Conservation (phyloP, 2,888 invertebrate species). For the Neoscelio sp. region DNA sequence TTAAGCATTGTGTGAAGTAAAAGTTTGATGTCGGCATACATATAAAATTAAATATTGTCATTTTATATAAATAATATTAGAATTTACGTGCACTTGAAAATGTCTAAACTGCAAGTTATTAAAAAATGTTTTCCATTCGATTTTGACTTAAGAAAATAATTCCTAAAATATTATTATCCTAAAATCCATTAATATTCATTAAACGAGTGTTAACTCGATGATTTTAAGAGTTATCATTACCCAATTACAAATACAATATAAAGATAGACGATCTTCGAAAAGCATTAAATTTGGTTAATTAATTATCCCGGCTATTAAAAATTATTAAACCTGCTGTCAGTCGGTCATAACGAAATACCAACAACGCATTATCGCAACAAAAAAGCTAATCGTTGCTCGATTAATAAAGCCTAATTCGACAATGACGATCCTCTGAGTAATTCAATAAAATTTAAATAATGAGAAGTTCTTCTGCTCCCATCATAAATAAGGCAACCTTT, state of each 20-base stretch:
- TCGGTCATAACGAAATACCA: constrained; percentile 16
- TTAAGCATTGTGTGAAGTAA: constrained; percentile 9
- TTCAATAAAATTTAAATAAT: constrained; percentile 32
- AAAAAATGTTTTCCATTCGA: too few relatives aligned
- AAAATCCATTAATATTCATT: constrained; percentile 3
- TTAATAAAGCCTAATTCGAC: constrained; percentile 49
- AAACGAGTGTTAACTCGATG: neutral
- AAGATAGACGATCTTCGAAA: constrained; percentile 21
- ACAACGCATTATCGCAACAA: constrained; percentile 33
- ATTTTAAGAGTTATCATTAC: constrained; percentile 1
- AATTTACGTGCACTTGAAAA: too few relatives aligned
- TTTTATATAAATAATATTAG: too few relatives aligned
- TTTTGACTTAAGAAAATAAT: too few relatives aligned
- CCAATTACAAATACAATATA: constrained; percentile 6
- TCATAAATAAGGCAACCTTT: constrained; percentile 50
- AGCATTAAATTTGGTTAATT: constrained; percentile 29
- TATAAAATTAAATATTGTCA: too few relatives aligned
- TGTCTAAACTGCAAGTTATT: too few relatives aligned
- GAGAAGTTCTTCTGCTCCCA: neutral
- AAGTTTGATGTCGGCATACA: constrained; percentile 4
- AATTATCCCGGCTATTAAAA: constrained; percentile 11
- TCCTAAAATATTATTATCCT: too few relatives aligned
- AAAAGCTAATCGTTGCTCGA: constrained; percentile 24
- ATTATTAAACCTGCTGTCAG: constrained; percentile 25
- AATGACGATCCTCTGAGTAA: constrained; percentile 20